phyloP scores from a whole-genome alignment of 37 sponge, comb jelly and placozoan species.

The Diacarnus erythraeanus region DNA sequence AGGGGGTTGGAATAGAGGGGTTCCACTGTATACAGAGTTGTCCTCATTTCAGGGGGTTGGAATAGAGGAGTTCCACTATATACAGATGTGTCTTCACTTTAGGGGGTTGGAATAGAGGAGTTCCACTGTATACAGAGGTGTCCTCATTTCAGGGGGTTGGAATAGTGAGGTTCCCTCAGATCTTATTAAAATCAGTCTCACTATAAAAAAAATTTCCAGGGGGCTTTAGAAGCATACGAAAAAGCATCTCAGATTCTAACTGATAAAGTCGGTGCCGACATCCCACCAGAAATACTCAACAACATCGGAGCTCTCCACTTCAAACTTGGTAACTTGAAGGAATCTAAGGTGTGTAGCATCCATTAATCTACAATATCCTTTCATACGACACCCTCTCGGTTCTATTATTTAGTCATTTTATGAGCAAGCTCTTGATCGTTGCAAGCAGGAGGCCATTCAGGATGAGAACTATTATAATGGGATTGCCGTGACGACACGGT shows the following conservation, averaged over 20 bases:
- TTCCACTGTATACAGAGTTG: too few relatives aligned
- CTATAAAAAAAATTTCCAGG: too few relatives aligned
- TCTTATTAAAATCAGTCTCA: too few relatives aligned
- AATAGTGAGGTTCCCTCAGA: too few relatives aligned
- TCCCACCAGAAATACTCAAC: constrained; percentile 96
- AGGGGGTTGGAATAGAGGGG: too few relatives aligned
- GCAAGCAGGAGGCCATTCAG: constrained; percentile 74
- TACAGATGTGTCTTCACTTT: too few relatives aligned
- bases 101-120: too few relatives aligned
- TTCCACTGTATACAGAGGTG: too few relatives aligned
- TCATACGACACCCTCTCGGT: constrained; percentile 13
- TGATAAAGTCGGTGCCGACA: constrained; percentile 75
- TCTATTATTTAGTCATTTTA: constrained; percentile 59
- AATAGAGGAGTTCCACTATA: too few relatives aligned
- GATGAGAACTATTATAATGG: constrained; percentile 84
- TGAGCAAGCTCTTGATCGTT: constrained; percentile 77
- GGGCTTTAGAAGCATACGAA: constrained; percentile 80
- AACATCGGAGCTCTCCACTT: constrained; percentile 86
- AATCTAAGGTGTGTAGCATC: constrained; percentile 46
- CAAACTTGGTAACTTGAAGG: constrained; percentile 64
- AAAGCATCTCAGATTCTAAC: constrained; percentile 81
- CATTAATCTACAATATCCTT: background rate
- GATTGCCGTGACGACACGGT: constrained; percentile 79
- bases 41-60: too few relatives aligned
- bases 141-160: too few relatives aligned